Evolutionary conservation across 2,888 invertebrate genomes (phyloP).

Genomic region (Pimpla rufipes): DNA sequence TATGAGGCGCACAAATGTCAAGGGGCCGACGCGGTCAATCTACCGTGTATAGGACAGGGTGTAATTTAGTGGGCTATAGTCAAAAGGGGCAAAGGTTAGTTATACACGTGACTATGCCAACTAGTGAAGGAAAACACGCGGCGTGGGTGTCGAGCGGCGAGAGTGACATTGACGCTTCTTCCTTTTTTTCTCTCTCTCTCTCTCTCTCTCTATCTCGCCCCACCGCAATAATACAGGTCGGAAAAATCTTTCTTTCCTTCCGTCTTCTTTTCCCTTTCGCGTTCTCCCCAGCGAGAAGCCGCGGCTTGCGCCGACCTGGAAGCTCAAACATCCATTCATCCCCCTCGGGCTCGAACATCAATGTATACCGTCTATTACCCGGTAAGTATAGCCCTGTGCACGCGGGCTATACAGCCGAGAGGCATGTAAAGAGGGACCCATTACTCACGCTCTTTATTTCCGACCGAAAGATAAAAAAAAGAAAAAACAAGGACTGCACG

Average conservation of each 20-base stretch:
- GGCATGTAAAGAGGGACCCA: slow-evolving; percentile 33
- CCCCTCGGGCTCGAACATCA: slow-evolving; percentile 52
- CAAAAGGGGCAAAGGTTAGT: slow-evolving; percentile 45
- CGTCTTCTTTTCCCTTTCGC: slow-evolving; percentile 6
- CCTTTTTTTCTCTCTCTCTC: slow-evolving; percentile 5
- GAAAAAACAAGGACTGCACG: background rate
- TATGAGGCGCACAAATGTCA: slow-evolving; percentile 4
- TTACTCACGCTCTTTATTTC: slow-evolving; percentile 30
- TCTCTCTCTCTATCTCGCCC: slow-evolving; percentile 36
- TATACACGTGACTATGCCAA: slow-evolving; percentile 35
- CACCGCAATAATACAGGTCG: slow-evolving; percentile 23
- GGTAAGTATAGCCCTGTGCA: slow-evolving; percentile 49
- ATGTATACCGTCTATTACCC: slow-evolving; percentile 53
- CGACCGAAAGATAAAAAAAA: background rate
- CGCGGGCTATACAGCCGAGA: slow-evolving; percentile 31
- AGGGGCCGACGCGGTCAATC: slow-evolving; percentile 19
- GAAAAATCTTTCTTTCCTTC: slow-evolving; percentile 42
- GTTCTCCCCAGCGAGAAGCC: slow-evolving; percentile 27
- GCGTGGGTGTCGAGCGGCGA: slow-evolving; percentile 41
- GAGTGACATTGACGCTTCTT: slow-evolving; percentile 36
- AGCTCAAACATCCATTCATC: slow-evolving; percentile 60
- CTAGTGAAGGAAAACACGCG: slow-evolving; percentile 27
- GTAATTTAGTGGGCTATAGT: slow-evolving; percentile 21
- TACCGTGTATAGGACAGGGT: slow-evolving; percentile 1
- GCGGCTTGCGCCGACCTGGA: slow-evolving; percentile 34